Evolutionary conservation across 2,888 invertebrate species (phyloP).

Genomic region (Heteromyza rotundicornis): DNA sequence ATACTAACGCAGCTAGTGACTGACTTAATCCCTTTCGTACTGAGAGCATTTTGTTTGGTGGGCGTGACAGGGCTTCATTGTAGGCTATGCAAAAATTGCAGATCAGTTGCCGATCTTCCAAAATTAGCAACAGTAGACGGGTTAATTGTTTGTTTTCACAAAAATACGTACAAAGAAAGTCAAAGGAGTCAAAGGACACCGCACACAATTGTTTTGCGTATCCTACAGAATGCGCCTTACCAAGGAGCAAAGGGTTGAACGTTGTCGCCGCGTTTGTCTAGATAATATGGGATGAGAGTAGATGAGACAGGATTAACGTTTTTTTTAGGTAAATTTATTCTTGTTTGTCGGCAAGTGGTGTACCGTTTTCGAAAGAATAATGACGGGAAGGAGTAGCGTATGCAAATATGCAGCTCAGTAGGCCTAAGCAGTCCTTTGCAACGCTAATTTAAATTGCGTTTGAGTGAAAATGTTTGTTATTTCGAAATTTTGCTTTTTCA

Average conservation of each 20-base stretch:
- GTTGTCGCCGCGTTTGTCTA: constrained; percentile 46
- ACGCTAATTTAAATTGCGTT: too few relatives aligned
- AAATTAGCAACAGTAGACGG: constrained; percentile 55
- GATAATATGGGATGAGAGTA: constrained; percentile 52
- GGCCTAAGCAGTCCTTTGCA: not conserved
- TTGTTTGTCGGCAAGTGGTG: not conserved
- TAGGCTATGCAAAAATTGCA: constrained; percentile 22
- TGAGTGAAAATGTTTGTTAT: too few relatives aligned
- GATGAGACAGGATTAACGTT: constrained; percentile 46
- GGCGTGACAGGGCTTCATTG: constrained; percentile 21
- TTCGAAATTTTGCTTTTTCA: too few relatives aligned
- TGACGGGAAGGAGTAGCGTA: not conserved
- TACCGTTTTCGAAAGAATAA: not conserved
- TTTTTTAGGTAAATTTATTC: constrained; percentile 15
- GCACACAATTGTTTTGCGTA: constrained; percentile 17
- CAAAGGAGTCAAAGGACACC: constrained; percentile 18
- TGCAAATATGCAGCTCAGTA: not conserved
- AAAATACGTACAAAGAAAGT: constrained; percentile 19
- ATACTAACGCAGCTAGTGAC: not conserved
- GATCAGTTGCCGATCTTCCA: constrained; percentile 25
- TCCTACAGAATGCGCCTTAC: constrained; percentile 10
- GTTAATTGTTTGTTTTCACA: constrained; percentile 40
- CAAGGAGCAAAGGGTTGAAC: constrained; percentile 40
- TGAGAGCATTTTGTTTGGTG: constrained; percentile 29
- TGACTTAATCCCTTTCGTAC: constrained; percentile 33